Base-by-base conservation (phyloP, 2,888 invertebrate genomes). In the Microplitis manilae region DNA sequence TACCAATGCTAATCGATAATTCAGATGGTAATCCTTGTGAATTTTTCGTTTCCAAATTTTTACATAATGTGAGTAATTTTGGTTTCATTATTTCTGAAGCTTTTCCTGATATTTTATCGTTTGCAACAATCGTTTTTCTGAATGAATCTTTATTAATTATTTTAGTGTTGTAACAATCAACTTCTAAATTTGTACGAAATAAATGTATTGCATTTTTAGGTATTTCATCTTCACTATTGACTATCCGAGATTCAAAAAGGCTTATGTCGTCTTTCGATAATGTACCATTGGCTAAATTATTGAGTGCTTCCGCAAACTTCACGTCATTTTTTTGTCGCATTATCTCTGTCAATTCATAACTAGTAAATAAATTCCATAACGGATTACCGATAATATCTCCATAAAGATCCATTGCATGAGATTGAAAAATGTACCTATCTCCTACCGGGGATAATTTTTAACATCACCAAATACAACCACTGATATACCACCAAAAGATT, bases 381-480 rank as follows among this genome's bases (percentile, higher is more conserved):
- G 80, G 78, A 70, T 76, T 73, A 75, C 72, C 68, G 77, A 64
- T 6, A 70, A 62, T 74, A 50, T 50, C 77, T 75, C 61, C 73
- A 73, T n/a, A 30, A 59, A 72, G 61, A 40, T 65, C 40, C 75
- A 68, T 62, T 38, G 70, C 2, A 50, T 17, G 64, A 77, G 1
- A 38, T 50, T 70, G 74, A 77, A 79, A 87, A 64, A 86, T 78
- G 17, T 78, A 69, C 6, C 68, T 73, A 61, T 86, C 85, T 39
- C 79, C 78, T 15, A 88, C 86, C 15, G 87, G 87, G 38, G 85
- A 84, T 60, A 87, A 79, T 80, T 88, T 86, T 85, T 81, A 9
- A 88, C 82, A 79, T 88, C 87, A 30, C 88, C 89, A 73, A 88
- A 83, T 15, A 83, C 81, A 7, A 88, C 68, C 13, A 88, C 81